Base-by-base conservation (phyloP, 1,140 invertebrate genomes). In the Calosoma granatense region DNA sequence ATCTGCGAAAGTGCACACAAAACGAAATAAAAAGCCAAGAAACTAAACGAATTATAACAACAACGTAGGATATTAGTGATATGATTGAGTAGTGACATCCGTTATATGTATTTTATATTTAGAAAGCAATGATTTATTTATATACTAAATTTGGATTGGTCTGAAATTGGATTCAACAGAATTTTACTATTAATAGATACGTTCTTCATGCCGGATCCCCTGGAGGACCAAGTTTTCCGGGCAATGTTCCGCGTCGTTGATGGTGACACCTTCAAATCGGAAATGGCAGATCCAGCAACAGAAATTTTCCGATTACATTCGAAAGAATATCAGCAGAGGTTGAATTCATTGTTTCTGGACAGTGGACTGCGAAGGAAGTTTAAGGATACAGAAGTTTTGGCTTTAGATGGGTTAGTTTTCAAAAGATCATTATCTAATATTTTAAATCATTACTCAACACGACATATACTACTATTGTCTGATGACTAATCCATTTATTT, bases 171-270 rank as follows among this genome's bases (percentile, higher is more conserved):
- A 36, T n/a, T n/a, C n/a, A n/a, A n/a, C n/a, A 9, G 26, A 36
- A 9, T 36, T 36, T 36, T 36, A n/a, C n/a, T 36, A 36, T 36
- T 36, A n/a, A 36, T 76, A 92, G 89, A 90, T 67, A 85, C 86
- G 63, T 91, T 88, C 67, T 80, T 90, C 57, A 79, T 83, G 19
- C 78, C 84, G n/a, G 83, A 89, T 60, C 80, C 83, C 51, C 72
- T 84, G 19, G 82, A 83, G 61, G 87, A 91, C 70, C 83, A 87
- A 67, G 78, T 88, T 1, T 93, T 90, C 69, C 78, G 87, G 56
- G 89, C 84, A 11, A 84, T 83, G 22, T 88, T 93, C 67, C 77
- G 80, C 69, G 78, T 90, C 61, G 73, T 71, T 57, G 67, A 79
- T 60, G 80, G 86, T 56, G 88, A 88, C 61, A 73, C 76, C 1